Evolutionary conservation across 2,113 vertebrate genomes (phyloP).

Genomic region (Lagopus leucura): DNA sequence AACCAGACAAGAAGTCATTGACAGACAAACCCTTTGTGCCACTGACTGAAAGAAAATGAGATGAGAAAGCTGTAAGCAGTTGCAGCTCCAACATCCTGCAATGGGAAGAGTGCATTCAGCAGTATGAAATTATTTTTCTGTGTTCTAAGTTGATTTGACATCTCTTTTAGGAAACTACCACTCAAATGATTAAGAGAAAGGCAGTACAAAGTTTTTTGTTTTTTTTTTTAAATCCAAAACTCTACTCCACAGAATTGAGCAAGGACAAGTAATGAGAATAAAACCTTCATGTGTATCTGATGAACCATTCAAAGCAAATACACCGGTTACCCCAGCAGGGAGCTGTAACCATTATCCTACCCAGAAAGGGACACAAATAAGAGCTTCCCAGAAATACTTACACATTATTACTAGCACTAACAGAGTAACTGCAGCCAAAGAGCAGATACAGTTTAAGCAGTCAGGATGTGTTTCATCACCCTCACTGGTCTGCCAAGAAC

Average conservation of each 20-base stretch:
- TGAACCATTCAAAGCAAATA: background rate
- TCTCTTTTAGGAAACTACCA: background rate
- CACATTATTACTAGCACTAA: background rate
- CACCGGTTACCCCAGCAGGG: background rate
- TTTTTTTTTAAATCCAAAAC: background rate
- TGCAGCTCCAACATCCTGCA: background rate
- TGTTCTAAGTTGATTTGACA: background rate
- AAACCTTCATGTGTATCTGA: background rate
- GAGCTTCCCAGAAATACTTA: background rate
- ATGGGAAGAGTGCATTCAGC: background rate
- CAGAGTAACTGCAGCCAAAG: background rate
- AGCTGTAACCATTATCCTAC: background rate
- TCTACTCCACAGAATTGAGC: background rate
- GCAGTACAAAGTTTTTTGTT: background rate
- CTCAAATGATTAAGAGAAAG: background rate
- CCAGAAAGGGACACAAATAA: background rate
- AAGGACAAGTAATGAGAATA: background rate
- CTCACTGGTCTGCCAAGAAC: background rate
- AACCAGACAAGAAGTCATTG: slow-evolving; percentile 90
- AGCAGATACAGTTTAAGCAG: background rate
- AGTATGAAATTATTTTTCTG: background rate
- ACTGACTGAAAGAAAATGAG: slow-evolving; percentile 80
- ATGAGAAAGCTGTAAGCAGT: background rate
- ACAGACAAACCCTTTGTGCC: slow-evolving; percentile 88
- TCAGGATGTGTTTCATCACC: background rate